Evolutionary conservation across 2,797 vertebrate genomes (phyloP).

Genomic region (Urosaurus nigricauda): DNA sequence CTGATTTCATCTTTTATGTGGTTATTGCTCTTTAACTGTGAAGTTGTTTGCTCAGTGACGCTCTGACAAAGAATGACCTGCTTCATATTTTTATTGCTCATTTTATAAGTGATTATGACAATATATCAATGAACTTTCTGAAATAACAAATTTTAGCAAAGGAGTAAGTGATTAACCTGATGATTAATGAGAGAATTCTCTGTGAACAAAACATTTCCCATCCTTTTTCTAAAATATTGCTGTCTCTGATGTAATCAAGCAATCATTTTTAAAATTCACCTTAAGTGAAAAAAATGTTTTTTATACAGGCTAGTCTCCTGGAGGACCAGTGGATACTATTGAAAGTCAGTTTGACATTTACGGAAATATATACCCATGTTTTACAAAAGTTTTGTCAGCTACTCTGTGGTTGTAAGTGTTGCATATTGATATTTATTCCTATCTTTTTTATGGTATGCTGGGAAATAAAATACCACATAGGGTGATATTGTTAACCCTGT

Average conservation of each 20-base stretch:
- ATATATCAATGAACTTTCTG: constrained; percentile 21
- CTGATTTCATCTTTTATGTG: constrained; percentile 60
- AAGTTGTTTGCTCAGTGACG: constrained; percentile 34
- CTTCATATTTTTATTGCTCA: constrained; percentile 64
- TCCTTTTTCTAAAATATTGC: constrained; percentile 53
- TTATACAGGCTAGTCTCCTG: constrained; percentile 25
- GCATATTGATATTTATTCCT: constrained; percentile 52
- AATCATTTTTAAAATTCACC: constrained; percentile 58
- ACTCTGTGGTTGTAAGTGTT: constrained; percentile 61
- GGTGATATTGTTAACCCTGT: neutral
- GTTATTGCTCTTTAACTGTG: constrained; percentile 58
- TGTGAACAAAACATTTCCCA: constrained; percentile 55
- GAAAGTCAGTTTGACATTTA: constrained; percentile 50
- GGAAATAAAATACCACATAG: constrained; percentile 69
- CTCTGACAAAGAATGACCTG: constrained; percentile 58
- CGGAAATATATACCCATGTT: constrained; percentile 56
- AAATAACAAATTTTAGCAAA: constrained; percentile 34
- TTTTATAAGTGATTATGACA: constrained; percentile 53
- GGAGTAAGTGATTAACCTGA: neutral
- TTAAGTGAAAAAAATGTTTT: constrained; percentile 39
- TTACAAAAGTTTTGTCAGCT: constrained; percentile 58
- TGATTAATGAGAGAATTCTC: constrained; percentile 13
- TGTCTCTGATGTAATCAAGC: constrained; percentile 41
- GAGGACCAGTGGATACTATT: constrained; percentile 52
- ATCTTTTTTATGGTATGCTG: constrained; percentile 62